Percentiles rank a stretch among this genome's conserved stretches.
phyloP scores from a whole-genome alignment of 2,797 vertebrate genomes.

The Crax fasciolata region DNA sequence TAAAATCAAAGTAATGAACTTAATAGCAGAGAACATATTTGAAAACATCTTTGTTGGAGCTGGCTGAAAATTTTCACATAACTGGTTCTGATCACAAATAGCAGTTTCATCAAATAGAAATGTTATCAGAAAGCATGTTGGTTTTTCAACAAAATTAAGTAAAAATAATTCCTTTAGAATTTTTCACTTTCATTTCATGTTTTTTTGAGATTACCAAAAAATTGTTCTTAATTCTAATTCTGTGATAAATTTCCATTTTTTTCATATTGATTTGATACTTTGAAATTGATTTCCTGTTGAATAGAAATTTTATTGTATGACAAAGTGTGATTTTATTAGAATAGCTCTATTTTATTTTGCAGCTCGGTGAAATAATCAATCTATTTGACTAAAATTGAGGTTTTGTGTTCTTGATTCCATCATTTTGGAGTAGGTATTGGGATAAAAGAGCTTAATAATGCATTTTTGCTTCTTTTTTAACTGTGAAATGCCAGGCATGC shows the following conservation, averaged over 20 bases:
- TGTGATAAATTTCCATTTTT: not conserved
- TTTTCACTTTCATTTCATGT: not conserved
- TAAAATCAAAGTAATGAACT: constrained; percentile 51
- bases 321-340: not conserved
- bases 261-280: not conserved
- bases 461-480: not conserved
- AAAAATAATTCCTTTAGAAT: not conserved
- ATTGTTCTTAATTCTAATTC: not conserved
- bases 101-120: not conserved
- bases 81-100: constrained; percentile 18
- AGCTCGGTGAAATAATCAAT: not conserved
- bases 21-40: constrained; percentile 46
- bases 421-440: too few species aligned
- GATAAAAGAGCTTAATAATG: not conserved
- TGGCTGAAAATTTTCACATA: constrained; percentile 12
- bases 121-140: not conserved
- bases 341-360: not conserved
- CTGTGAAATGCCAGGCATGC: too few species aligned
- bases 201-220: not conserved
- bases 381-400: not conserved
- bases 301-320: not conserved
- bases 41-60: constrained; percentile 59
- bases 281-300: not conserved
- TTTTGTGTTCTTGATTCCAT: not conserved
- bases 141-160: not conserved